These are phyloP conservation scores for Xiphophorus maculatus DNA, from an alignment of 2,113 vertebrate genomes.

Conservation along the genomic window DNA sequence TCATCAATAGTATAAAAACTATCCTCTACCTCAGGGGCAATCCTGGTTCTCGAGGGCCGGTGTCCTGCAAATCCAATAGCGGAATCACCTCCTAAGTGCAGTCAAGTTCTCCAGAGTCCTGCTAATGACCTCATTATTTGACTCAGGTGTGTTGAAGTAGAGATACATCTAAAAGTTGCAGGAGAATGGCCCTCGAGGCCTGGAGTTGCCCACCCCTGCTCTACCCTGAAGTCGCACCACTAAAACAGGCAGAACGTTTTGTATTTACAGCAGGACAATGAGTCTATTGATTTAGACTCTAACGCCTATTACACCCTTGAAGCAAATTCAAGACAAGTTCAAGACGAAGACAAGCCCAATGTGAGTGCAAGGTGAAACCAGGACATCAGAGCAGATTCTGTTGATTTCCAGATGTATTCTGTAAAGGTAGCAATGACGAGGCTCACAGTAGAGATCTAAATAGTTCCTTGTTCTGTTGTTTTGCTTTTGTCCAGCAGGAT, in stretches of 20 bases:
- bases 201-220: too few species aligned
- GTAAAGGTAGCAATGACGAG: not conserved
- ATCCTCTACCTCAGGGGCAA: not conserved
- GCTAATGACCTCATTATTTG: too few species aligned
- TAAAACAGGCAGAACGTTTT: slow-evolving; percentile 48
- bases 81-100: too few species aligned
- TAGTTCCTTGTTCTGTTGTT: not conserved
- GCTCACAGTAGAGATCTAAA: not conserved
- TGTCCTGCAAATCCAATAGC: too few species aligned
- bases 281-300: slow-evolving; percentile 47
- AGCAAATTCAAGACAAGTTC: slow-evolving; percentile 46
- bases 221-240: slow-evolving; percentile 28
- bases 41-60: too few species aligned
- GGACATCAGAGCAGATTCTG: slow-evolving; percentile 8
- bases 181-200: too few species aligned
- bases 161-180: too few species aligned
- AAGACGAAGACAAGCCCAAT: slow-evolving; percentile 36
- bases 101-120: too few species aligned
- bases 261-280: slow-evolving; percentile 60
- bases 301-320: slow-evolving; percentile 49
- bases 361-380: slow-evolving; percentile 45
- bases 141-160: too few species aligned
- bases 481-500: slow-evolving; percentile 55
- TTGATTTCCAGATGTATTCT: not conserved
- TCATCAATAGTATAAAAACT: too few species aligned